A percentile compares a stretch with the other conserved stretches of the same genome.
These are phyloP conservation scores for Lepidostoma basale DNA, from an alignment of 1,140 invertebrate species.

Conservation along the genomic window DNA sequence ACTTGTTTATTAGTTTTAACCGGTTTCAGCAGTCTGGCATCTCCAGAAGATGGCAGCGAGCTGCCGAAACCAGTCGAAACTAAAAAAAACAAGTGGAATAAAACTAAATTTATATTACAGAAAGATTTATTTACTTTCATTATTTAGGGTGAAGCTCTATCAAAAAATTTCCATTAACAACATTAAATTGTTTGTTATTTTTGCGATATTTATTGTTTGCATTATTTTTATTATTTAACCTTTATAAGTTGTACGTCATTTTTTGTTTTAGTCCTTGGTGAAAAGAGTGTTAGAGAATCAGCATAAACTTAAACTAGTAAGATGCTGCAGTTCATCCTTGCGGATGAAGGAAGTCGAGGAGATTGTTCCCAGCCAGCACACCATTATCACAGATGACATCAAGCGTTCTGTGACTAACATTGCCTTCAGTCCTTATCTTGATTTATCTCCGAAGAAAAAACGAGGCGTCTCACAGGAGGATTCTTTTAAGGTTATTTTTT, in stretches of 20 bases:
- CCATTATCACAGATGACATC: slow-evolving; percentile 25
- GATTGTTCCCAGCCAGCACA: slow-evolving; percentile 32
- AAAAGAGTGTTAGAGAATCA: slow-evolving; percentile 65
- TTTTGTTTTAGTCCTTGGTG: slow-evolving; percentile 56
- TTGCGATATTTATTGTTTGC: neutral
- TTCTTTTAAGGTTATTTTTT: slow-evolving; percentile 41
- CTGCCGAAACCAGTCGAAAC: no score
- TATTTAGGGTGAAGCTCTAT: neutral
- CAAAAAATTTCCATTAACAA: no score
- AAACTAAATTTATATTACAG: neutral
- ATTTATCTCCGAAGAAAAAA: slow-evolving; percentile 6
- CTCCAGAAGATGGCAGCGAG: neutral
- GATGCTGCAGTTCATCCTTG: slow-evolving; percentile 56
- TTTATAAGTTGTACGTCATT: neutral
- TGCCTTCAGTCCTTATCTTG: slow-evolving; percentile 33
- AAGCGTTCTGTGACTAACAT: slow-evolving; percentile 29
- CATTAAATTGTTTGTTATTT: slow-evolving; percentile 1
- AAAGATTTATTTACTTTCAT: neutral
- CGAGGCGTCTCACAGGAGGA: slow-evolving; percentile 6
- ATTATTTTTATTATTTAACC: neutral
- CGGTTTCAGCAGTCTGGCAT: neutral
- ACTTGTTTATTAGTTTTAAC: no score
- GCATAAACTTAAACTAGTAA: slow-evolving; percentile 61
- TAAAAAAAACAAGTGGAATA: no score
- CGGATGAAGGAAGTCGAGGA: slow-evolving; percentile 58